Evolutionary conservation across 2,797 vertebrate species (phyloP).

Genomic region (Staurois parvus): DNA sequence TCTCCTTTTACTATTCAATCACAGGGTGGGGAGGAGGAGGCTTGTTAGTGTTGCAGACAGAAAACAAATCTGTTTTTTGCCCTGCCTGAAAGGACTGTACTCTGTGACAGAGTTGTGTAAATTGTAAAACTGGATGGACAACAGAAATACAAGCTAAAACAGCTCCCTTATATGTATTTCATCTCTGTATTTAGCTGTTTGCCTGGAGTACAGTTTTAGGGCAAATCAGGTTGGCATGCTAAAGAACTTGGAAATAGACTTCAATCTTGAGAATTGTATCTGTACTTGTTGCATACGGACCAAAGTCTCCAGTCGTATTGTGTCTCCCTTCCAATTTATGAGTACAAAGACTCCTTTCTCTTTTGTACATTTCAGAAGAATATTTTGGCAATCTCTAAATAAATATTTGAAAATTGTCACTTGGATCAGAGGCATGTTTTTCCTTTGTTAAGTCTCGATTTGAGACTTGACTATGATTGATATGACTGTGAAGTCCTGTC

Average conservation of each 20-base stretch:
- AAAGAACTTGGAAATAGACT: not conserved
- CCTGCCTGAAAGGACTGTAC: too few species aligned
- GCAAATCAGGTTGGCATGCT: not conserved
- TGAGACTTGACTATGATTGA: conserved; percentile 25
- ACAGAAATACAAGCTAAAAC: not conserved
- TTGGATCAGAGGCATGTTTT: not conserved
- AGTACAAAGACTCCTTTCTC: not conserved
- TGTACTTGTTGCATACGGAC: not conserved
- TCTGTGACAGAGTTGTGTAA: too few species aligned
- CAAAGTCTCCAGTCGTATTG: not conserved
- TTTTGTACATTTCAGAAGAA: conserved; percentile 9
- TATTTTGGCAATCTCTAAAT: conserved; percentile 4
- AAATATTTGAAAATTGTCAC: conserved; percentile 29
- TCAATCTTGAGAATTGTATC: not conserved
- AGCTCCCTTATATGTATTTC: too few species aligned
- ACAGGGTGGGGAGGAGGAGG: too few species aligned
- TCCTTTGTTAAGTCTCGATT: conserved; percentile 4
- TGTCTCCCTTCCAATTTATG: not conserved
- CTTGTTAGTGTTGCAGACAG: too few species aligned
- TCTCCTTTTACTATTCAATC: too few species aligned
- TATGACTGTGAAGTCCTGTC: conserved; percentile 23
- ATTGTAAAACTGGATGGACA: too few species aligned
- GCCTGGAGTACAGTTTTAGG: not conserved
- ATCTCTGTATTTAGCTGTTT: too few species aligned
- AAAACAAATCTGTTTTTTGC: too few species aligned